Conservation (phyloP, 2,888 invertebrate genomes). For the Heliconius hortense region DNA sequence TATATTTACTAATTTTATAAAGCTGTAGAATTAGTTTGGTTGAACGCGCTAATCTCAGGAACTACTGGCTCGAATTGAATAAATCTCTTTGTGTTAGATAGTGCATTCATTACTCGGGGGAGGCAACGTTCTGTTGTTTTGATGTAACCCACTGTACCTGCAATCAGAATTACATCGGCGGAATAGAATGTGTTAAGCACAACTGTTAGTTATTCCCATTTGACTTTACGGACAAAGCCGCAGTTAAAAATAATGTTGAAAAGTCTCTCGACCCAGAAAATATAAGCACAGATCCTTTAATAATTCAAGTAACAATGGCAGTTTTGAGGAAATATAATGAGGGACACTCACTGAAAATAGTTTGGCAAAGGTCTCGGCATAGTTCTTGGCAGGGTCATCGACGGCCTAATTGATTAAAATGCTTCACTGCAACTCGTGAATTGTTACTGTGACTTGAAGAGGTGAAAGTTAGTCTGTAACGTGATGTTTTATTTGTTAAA, state of each 20-base stretch:
- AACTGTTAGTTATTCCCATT: background rate
- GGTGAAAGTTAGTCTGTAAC: slow-evolving; percentile 5
- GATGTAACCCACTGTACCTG: no score
- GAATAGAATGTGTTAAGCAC: background rate
- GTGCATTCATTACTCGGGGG: no score
- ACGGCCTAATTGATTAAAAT: slow-evolving; percentile 45
- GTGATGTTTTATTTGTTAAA: background rate
- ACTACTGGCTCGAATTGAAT: background rate
- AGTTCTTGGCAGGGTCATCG: slow-evolving; percentile 42
- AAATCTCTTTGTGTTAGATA: background rate
- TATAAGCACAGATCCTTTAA: slow-evolving; percentile 39
- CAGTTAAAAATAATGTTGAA: background rate
- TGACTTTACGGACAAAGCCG: background rate
- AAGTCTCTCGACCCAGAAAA: slow-evolving; percentile 29
- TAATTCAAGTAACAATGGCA: slow-evolving; percentile 40
- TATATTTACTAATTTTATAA: no score
- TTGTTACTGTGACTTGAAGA: slow-evolving; percentile 29
- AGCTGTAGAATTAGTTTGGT: background rate
- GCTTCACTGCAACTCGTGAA: slow-evolving; percentile 52
- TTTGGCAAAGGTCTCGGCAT: slow-evolving; percentile 41
- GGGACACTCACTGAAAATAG: slow-evolving; percentile 44
- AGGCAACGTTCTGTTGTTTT: no score
- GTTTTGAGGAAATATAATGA: slow-evolving; percentile 42
- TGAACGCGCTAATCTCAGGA: background rate
- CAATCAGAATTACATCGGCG: no score